A percentile compares a stretch with the other conserved stretches of the same genome.
phyloP scores from a whole-genome alignment of 2,888 invertebrate genomes.

The Mechanitis mazaeus region DNA sequence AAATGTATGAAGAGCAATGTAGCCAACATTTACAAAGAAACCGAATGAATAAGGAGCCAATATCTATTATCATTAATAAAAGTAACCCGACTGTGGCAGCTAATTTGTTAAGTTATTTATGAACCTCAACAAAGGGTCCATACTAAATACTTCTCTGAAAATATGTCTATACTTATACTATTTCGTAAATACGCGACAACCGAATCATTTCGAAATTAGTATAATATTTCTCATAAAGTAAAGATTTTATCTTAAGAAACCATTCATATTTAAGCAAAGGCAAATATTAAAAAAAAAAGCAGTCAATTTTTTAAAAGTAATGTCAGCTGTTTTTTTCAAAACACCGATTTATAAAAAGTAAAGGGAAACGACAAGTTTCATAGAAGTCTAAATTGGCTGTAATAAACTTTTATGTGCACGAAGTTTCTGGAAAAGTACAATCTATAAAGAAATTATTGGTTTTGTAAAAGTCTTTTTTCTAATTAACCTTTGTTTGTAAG shows the following conservation, averaged over 20 bases:
- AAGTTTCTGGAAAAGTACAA: constrained; percentile 2
- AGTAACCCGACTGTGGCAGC: constrained; percentile 31
- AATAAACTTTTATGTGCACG: constrained; percentile 4
- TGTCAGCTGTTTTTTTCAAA: not conserved
- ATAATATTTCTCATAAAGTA: too few species aligned
- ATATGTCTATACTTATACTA: not conserved
- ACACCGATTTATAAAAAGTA: not conserved
- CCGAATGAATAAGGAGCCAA: constrained; percentile 31
- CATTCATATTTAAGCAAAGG: too few species aligned
- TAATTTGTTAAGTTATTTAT: constrained; percentile 34
- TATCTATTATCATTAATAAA: constrained; percentile 33
- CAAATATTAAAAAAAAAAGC: too few species aligned
- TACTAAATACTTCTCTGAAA: constrained; percentile 6
- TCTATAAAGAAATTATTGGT: constrained; percentile 6
- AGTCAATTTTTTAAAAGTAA: too few species aligned
- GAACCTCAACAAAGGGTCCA: constrained; percentile 25
- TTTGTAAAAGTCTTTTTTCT: constrained; percentile 2
- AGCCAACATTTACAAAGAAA: constrained; percentile 14
- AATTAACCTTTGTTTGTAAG: constrained; percentile 3
- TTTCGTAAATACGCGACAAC: not conserved
- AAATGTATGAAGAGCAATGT: constrained; percentile 9
- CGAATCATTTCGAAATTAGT: too few species aligned
- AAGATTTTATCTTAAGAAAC: too few species aligned
- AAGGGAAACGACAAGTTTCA: constrained; percentile 4
- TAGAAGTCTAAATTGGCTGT: constrained; percentile 5